phyloP scores from a whole-genome alignment of 2,888 invertebrate species.

The Sinelater perroti region DNA sequence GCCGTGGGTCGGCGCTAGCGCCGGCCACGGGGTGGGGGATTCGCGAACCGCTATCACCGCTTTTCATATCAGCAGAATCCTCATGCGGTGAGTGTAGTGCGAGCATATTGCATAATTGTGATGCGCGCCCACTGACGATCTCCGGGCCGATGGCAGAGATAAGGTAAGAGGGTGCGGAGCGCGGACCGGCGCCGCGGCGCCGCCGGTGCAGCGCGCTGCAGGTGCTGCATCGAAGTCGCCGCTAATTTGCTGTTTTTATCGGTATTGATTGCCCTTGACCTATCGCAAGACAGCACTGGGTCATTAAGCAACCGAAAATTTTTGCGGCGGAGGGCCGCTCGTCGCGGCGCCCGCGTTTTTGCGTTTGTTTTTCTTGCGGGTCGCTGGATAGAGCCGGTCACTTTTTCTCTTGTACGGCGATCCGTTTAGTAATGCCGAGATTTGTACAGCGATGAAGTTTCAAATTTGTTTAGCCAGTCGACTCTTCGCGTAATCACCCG shows the following conservation, averaged over 20 bases:
- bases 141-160: conserved; percentile 11
- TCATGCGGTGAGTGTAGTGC: conserved; percentile 23
- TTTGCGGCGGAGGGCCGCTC: no score
- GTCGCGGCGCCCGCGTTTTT: no score
- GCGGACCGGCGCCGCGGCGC: background rate
- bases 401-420: no score
- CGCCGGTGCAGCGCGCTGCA: background rate
- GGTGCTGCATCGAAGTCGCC: conserved; percentile 13
- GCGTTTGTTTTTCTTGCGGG: no score
- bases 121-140: conserved; percentile 8
- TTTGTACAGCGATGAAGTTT: no score
- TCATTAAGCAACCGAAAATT: no score
- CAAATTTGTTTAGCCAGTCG: no score
- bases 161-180: conserved; percentile 6
- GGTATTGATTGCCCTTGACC: conserved; percentile 18
- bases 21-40: conserved; percentile 20
- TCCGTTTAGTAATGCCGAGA: no score
- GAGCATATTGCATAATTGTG: conserved; percentile 13
- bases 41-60: conserved; percentile 28
- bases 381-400: no score
- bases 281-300: conserved; percentile 5
- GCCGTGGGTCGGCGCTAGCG: conserved; percentile 9
- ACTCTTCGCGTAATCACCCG: no score
- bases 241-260: conserved; percentile 1
- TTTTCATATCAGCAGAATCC: conserved; percentile 30